Evolutionary conservation across 53 echinoderm and acorn worm species (phyloP).

Genomic region (Astropecten irregularis): DNA sequence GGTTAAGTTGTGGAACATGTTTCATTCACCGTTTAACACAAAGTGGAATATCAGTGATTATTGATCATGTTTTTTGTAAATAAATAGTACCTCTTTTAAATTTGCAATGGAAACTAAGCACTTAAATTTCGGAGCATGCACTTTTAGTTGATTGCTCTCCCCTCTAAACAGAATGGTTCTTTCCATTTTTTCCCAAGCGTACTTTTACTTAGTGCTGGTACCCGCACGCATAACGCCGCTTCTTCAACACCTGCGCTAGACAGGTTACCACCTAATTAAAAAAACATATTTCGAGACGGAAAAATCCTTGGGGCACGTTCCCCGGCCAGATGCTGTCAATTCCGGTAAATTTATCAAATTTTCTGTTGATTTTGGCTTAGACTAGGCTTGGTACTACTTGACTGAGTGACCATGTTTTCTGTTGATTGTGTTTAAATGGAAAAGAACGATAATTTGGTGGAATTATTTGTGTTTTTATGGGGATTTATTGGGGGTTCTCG

Average conservation of each 20-base stretch:
- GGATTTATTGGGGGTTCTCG: not conserved
- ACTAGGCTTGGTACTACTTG: not conserved
- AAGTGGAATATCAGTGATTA: too few relatives aligned
- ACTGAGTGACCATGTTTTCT: not conserved
- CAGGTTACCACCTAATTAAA: constrained; percentile 53
- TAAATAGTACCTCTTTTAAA: too few relatives aligned
- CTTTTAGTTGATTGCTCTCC: too few relatives aligned
- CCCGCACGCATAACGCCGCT: constrained; percentile 13
- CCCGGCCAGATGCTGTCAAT: constrained; percentile 46
- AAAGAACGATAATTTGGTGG: too few relatives aligned
- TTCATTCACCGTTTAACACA: too few relatives aligned
- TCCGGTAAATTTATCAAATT: constrained; percentile 41
- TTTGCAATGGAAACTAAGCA: too few relatives aligned
- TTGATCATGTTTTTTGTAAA: too few relatives aligned
- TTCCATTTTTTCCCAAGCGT: too few relatives aligned
- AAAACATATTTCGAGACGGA: not conserved
- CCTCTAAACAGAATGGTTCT: too few relatives aligned
- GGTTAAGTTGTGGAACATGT: too few relatives aligned
- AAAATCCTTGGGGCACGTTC: constrained; percentile 31
- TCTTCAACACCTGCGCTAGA: not conserved
- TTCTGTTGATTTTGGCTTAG: not conserved
- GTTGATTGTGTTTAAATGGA: not conserved
- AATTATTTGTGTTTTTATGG: not conserved
- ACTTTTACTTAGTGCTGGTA: constrained; percentile 19
- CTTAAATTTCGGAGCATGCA: too few relatives aligned